A percentile compares a stretch with the other conserved stretches of the same genome.
Evolutionary conservation across 1,140 invertebrate genomes (phyloP).

Genomic region (Sitophilus oryzae): DNA sequence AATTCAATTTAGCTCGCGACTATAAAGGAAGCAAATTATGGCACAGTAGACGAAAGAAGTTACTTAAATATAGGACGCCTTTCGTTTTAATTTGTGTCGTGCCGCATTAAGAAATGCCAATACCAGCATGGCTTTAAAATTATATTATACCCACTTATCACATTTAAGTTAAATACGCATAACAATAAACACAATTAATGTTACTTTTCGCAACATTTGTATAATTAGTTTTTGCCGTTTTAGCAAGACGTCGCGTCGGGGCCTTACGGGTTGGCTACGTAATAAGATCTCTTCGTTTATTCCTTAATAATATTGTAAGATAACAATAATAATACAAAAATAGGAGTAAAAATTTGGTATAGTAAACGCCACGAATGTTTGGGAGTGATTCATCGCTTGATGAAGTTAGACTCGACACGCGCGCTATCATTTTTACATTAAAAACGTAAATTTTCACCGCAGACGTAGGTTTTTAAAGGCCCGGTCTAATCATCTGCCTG

Average conservation of each 20-base stretch:
- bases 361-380: too few species aligned
- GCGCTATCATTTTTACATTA: too few species aligned
- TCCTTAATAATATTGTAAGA: too few species aligned
- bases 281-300: too few species aligned
- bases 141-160: conserved; percentile 16
- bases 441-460: too few species aligned
- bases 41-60: conserved; percentile 9
- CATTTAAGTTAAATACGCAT: conserved; percentile 17
- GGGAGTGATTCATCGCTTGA: too few species aligned
- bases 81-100: conserved; percentile 10
- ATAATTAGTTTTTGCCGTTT: conserved; percentile 9
- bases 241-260: background rate
- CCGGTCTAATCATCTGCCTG: too few species aligned
- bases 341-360: too few species aligned
- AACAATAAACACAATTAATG: conserved; percentile 18
- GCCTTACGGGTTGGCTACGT: too few species aligned
- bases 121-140: conserved; percentile 14
- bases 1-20: background rate
- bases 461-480: too few species aligned
- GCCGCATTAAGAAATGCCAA: conserved; percentile 15
- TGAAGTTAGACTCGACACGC: too few species aligned
- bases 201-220: conserved; percentile 12
- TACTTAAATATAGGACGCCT: conserved; percentile 5
- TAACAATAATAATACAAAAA: too few species aligned
- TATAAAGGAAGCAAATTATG: conserved; percentile 12